A percentile compares a stretch with the other conserved stretches of the same genome.
phyloP scores from a whole-genome alignment of 2,797 vertebrate genomes.

The Mycteria americana region DNA sequence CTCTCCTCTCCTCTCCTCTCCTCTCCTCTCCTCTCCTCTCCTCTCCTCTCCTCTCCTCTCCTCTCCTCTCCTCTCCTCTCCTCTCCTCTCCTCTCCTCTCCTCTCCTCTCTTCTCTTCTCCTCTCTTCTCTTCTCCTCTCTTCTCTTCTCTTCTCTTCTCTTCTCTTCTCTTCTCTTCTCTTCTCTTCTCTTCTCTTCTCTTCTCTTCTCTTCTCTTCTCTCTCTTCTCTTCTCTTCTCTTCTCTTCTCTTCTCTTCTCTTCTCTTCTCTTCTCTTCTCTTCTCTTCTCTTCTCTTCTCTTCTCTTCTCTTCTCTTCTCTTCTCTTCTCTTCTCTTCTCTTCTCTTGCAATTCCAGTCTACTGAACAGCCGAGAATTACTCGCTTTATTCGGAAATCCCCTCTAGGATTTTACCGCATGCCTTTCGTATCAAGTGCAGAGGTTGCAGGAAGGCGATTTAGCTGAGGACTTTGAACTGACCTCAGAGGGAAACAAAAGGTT shows the following conservation, averaged over 20 bases:
- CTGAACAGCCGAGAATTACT: neutral
- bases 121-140: too few relatives aligned
- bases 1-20: too few relatives aligned
- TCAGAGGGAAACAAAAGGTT: neutral
- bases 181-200: too few relatives aligned
- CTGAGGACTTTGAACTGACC: neutral
- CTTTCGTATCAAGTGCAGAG: neutral
- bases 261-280: rapidly evolving
- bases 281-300: rapidly evolving
- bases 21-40: too few relatives aligned
- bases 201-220: rapidly evolving
- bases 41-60: too few relatives aligned
- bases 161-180: too few relatives aligned
- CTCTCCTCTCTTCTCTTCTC: too few relatives aligned
- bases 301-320: rapidly evolving
- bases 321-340: too few relatives aligned
- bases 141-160: too few relatives aligned
- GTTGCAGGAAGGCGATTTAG: neutral
- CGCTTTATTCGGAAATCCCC: neutral
- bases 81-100: rapidly evolving
- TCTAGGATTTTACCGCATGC: neutral
- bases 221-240: too few relatives aligned
- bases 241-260: rapidly evolving
- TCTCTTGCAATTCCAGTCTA: neutral
- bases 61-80: too few relatives aligned